phyloP scores from a whole-genome alignment of 2,113 vertebrate species.

The Platichthys flesus region DNA sequence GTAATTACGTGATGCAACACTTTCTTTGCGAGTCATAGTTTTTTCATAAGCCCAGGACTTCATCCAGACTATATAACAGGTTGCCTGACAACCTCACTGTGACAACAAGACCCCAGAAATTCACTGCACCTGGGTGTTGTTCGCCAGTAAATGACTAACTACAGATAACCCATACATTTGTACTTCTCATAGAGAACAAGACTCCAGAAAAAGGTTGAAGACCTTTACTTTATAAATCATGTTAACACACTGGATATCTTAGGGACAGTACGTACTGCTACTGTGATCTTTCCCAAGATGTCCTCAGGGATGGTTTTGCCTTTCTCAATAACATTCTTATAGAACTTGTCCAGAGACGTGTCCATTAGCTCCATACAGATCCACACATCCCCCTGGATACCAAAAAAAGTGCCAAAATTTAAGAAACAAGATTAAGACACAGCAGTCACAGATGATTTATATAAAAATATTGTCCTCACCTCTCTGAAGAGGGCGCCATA shows the following conservation, averaged over 20 bases:
- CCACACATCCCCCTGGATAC: constrained; percentile 94
- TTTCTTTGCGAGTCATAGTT: not conserved
- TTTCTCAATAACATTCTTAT: constrained; percentile 97
- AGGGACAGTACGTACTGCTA: constrained; percentile 86
- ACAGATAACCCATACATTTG: not conserved
- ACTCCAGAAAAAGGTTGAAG: not conserved
- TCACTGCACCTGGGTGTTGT: not conserved
- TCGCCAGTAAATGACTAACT: not conserved
- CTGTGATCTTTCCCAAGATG: constrained; percentile 97
- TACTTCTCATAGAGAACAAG: not conserved
- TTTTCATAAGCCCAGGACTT: not conserved
- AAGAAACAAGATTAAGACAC: not conserved
- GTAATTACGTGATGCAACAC: not conserved
- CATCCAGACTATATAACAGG: not conserved
- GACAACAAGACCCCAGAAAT: not conserved
- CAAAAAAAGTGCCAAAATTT: not conserved
- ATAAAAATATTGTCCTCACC: constrained; percentile 78
- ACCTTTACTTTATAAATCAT: not conserved
- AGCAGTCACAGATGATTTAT: not conserved
- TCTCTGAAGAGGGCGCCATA: constrained; percentile 99
- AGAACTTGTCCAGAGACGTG: constrained; percentile 99
- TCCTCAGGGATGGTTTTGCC: constrained; percentile 95
- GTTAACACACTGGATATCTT: not conserved
- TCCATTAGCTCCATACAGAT: constrained; percentile 99
- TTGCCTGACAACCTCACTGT: constrained; percentile 2